These are phyloP conservation scores for Hemithea aestivaria DNA, from an alignment of 2,888 invertebrate genomes.

Conservation along the genomic window DNA sequence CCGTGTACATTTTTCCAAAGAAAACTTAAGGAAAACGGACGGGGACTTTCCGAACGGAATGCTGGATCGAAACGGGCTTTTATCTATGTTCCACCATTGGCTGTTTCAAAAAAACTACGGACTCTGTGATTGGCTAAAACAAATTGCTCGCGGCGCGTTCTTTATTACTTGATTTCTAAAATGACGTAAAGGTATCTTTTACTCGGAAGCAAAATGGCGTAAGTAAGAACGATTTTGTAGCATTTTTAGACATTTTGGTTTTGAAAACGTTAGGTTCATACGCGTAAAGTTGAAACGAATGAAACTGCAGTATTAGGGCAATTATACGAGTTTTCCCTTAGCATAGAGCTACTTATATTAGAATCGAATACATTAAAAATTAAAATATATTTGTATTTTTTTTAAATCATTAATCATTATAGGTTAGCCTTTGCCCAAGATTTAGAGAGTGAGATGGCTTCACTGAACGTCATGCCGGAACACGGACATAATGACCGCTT, in stretches of 20 bases:
- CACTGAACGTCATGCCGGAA: no score
- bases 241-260: constrained; percentile 31
- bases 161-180: constrained; percentile 59
- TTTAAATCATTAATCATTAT: no score
- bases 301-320: constrained; percentile 61
- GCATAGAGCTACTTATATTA: constrained; percentile 26
- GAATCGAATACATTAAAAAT: constrained; percentile 21
- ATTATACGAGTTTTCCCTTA: constrained; percentile 55
- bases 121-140: constrained; percentile 76
- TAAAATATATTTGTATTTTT: no score
- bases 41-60: constrained; percentile 50
- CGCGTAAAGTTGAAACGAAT: constrained; percentile 29
- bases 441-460: no score
- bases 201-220: constrained; percentile 34
- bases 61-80: constrained; percentile 56
- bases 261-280: constrained; percentile 24
- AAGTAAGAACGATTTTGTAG: constrained; percentile 24
- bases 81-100: constrained; percentile 76
- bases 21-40: constrained; percentile 41
- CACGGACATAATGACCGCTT: no score
- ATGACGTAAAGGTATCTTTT: constrained; percentile 45
- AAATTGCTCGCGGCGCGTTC: constrained; percentile 75
- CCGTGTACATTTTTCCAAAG: constrained; percentile 52
- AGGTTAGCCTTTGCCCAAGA: no score
- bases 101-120: constrained; percentile 68